phyloP scores from a whole-genome alignment of 2,888 invertebrate genomes.

The Ariolimax columbianus region DNA sequence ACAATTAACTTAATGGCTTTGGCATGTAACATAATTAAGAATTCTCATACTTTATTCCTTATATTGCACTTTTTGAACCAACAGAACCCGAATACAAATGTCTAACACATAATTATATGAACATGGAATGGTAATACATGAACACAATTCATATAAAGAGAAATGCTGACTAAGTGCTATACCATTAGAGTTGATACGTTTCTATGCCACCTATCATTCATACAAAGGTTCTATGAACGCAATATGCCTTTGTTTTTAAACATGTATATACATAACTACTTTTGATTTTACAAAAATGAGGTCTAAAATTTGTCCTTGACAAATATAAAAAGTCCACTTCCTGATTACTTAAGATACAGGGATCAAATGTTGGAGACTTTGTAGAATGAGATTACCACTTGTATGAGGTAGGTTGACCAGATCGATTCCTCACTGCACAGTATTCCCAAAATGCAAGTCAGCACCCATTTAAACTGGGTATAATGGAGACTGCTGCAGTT shows the following conservation, averaged over 20 bases:
- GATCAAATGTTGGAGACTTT: too few relatives aligned
- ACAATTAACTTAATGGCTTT: neutral
- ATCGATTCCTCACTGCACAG: too few relatives aligned
- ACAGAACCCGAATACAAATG: neutral
- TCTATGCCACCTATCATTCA: neutral
- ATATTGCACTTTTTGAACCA: conserved; percentile 10
- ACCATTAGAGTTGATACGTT: neutral
- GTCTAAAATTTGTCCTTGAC: too few relatives aligned
- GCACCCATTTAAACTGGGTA: too few relatives aligned
- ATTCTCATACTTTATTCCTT: neutral
- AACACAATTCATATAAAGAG: neutral
- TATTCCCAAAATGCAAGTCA: too few relatives aligned
- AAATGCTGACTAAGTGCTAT: neutral
- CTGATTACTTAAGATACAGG: too few relatives aligned
- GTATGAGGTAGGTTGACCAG: too few relatives aligned
- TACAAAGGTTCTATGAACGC: neutral
- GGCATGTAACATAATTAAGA: neutral
- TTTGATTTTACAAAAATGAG: neutral
- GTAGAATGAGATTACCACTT: too few relatives aligned
- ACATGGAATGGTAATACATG: neutral
- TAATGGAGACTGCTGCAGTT: too few relatives aligned
- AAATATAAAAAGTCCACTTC: too few relatives aligned
- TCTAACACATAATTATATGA: neutral
- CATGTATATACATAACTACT: neutral
- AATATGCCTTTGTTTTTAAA: neutral